Base-by-base conservation (phyloP, 2,888 invertebrate species). In the Norana najaformis region DNA sequence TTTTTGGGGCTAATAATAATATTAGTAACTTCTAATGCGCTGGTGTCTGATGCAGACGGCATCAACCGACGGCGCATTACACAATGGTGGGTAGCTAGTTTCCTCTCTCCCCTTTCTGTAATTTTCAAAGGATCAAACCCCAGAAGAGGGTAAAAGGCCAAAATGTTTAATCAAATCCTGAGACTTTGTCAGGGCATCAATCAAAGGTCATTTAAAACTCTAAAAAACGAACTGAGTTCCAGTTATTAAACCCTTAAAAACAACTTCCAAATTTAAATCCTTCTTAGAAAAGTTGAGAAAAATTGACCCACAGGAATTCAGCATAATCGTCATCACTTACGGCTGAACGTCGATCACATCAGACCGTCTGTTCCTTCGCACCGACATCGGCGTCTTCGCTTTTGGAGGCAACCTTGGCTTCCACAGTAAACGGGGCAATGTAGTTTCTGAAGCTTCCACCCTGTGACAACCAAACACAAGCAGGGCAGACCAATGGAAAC, bases 361-460 rank as follows among this genome's bases (percentile, higher is more conserved):
- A 1, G 35, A 23, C 37, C 20, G 36, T 3, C 36, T 85, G 85
- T 8, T 36, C 35, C 34, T 35, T 37, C 85, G 37, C 20, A 5
- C 36, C 36, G 85, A 85, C 13, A 13, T 30, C 35, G 85, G 85
- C 36, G 1, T 35, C 37, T 23, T 37, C 20, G 35, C 37, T 37
- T 85, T 85, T 36, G 36, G 85, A 36, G 85, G 85, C 37, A 85
- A 85, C 85, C 37, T 35, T 85, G 85, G 85, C 6, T 34, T 85
- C 18, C 23, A 85, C 8, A 35, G 85, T 23, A 85, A 85, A 13
- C 85, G 85, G 18, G 85, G 69, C 11, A n/a, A n/a, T 8, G n/a
- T 69, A 8, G 69, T 6, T 69, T 69, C 47, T 47, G 47, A 1
- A 47, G 47, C 47, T 47, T 47, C 69, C 69, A 5, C 69, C 69